Evolutionary conservation across 2,888 invertebrate genomes (phyloP).

Genomic region (Salpingus planirostris): DNA sequence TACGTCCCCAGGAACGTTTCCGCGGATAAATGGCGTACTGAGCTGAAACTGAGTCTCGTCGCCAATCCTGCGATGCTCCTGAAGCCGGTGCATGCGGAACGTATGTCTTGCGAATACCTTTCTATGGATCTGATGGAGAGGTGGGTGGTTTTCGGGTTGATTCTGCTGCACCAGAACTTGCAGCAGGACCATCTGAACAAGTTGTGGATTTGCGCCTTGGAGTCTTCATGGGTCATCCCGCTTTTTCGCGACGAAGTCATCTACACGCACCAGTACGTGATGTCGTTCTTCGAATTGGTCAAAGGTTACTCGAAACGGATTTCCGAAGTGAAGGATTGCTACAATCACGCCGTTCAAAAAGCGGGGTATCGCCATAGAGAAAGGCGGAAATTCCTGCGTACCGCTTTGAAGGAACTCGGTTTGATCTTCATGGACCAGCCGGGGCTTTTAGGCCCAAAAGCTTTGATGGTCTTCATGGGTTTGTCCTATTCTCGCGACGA

Average conservation of each 20-base stretch:
- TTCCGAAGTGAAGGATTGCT: constrained; percentile 93
- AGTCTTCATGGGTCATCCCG: constrained; percentile 89
- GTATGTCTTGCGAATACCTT: constrained; percentile 93
- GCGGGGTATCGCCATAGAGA: constrained; percentile 90
- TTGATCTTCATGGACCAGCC: constrained; percentile 96
- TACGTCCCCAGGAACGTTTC: constrained; percentile 84
- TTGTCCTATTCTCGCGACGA: constrained; percentile 94
- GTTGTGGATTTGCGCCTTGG: constrained; percentile 86
- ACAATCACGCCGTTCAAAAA: constrained; percentile 81
- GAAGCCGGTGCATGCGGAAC: constrained; percentile 90
- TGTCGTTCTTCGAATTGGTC: constrained; percentile 85
- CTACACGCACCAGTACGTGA: constrained; percentile 88
- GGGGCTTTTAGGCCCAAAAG: constrained; percentile 94
- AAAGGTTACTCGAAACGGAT: constrained; percentile 91
- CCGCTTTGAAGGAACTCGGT: constrained; percentile 89
- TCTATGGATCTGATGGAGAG: constrained; percentile 92
- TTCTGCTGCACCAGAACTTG: constrained; percentile 82
- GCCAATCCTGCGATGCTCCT: constrained; percentile 90
- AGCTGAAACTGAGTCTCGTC: constrained; percentile 86
- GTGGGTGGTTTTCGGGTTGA: constrained; percentile 94
- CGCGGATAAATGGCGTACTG: constrained; percentile 90
- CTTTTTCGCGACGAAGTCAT: constrained; percentile 96
- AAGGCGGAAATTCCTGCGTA: constrained; percentile 89
- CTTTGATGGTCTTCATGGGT: constrained; percentile 92
- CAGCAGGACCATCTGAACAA: constrained; percentile 72